A percentile compares a stretch with the other conserved stretches of the same genome.
phyloP scores from a whole-genome alignment of 2,888 invertebrate genomes.

The Gasteruption jaculator region DNA sequence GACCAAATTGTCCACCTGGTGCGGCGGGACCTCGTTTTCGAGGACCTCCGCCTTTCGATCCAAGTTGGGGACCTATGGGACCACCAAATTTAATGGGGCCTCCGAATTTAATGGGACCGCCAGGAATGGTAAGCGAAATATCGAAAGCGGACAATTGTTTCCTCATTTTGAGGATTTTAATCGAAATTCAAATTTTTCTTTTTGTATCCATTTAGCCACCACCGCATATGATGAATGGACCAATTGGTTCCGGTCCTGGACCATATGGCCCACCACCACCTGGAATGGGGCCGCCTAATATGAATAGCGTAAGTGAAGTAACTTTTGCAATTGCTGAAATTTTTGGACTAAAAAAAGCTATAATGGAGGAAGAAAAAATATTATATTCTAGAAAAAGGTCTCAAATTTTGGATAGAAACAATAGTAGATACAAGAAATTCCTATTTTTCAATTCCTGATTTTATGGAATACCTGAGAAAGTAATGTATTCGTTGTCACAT shows the following conservation, averaged over 20 bases:
- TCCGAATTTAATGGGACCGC: slow-evolving; percentile 51
- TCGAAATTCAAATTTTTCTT: slow-evolving; percentile 2
- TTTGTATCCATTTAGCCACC: slow-evolving; percentile 38
- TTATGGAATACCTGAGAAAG: too few relatives aligned
- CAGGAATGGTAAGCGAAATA: slow-evolving; percentile 54
- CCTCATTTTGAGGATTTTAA: background rate
- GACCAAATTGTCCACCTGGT: slow-evolving; percentile 51
- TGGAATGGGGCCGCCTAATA: slow-evolving; percentile 56
- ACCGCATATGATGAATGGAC: slow-evolving; percentile 51
- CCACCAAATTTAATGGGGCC: slow-evolving; percentile 55
- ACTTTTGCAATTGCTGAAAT: too few relatives aligned
- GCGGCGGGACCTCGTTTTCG: slow-evolving; percentile 52
- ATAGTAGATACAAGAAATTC: too few relatives aligned
- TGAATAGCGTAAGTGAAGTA: slow-evolving; percentile 47
- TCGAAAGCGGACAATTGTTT: too few relatives aligned
- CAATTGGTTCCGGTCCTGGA: slow-evolving; percentile 46
- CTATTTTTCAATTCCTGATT: too few relatives aligned
- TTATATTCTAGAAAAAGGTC: too few relatives aligned
- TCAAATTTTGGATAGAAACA: too few relatives aligned
- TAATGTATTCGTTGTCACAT: too few relatives aligned
- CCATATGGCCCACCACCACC: slow-evolving; percentile 54
- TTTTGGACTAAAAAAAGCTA: too few relatives aligned
- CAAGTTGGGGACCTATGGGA: slow-evolving; percentile 69
- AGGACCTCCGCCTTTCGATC: slow-evolving; percentile 61
- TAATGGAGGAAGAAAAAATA: too few relatives aligned